phyloP scores from a whole-genome alignment of 2,113 vertebrate genomes.

The Fregata magnificens region DNA sequence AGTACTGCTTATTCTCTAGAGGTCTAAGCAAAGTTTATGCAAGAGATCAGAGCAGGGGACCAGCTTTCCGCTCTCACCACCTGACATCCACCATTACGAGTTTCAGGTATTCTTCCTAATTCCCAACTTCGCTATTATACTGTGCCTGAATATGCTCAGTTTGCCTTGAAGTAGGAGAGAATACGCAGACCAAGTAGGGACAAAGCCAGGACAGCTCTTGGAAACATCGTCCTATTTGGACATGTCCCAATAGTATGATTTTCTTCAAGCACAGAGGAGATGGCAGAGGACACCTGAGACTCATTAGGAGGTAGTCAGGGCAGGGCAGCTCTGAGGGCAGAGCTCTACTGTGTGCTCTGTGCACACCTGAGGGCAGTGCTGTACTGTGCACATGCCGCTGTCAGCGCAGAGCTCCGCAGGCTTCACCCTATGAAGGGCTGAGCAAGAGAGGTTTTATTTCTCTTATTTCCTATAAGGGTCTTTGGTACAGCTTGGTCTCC shows the following conservation, averaged over 20 bases:
- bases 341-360: no score
- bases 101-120: background rate
- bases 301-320: background rate
- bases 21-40: background rate
- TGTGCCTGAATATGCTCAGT: background rate
- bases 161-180: background rate
- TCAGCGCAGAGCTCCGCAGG: accelerated
- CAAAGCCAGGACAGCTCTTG: background rate
- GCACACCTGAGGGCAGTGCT: background rate
- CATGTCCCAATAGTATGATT: accelerated
- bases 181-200: background rate
- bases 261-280: background rate
- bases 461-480: background rate
- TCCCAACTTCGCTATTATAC: background rate
- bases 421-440: background rate
- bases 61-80: background rate
- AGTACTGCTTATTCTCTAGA: background rate
- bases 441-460: background rate
- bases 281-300: background rate
- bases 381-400: accelerated
- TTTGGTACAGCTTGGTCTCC: background rate
- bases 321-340: background rate
- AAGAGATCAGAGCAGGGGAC: background rate
- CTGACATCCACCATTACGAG: background rate
- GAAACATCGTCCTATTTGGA: background rate